Evolutionary conservation across 2,888 invertebrate species (phyloP).

Genomic region (Heliconius aoede): DNA sequence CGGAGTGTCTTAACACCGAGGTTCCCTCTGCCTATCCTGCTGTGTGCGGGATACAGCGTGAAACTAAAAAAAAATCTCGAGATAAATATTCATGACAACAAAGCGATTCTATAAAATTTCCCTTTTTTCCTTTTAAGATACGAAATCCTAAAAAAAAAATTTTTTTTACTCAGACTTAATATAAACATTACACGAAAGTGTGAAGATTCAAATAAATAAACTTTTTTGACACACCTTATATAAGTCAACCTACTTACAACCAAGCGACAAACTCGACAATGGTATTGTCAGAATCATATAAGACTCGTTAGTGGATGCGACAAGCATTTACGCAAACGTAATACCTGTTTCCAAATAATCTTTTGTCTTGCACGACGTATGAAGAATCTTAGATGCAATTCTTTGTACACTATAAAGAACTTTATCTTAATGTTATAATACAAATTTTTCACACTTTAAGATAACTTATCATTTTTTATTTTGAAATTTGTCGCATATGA

Average conservation of each 20-base stretch:
- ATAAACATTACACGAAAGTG: background rate
- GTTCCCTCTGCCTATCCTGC: too few species aligned
- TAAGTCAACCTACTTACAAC: conserved; percentile 18
- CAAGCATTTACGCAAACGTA: conserved; percentile 33
- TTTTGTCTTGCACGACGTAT: conserved; percentile 7
- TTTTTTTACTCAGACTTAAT: too few species aligned
- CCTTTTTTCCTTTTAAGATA: too few species aligned
- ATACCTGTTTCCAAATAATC: conserved; percentile 25
- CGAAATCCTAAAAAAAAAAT: too few species aligned
- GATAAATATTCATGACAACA: too few species aligned
- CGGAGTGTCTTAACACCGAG: too few species aligned
- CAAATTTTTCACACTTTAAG: too few species aligned
- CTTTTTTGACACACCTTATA: background rate
- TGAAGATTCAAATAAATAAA: background rate
- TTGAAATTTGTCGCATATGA: background rate
- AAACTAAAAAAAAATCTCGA: too few species aligned
- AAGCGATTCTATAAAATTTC: too few species aligned
- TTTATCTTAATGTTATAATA: background rate
- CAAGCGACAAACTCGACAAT: conserved; percentile 30
- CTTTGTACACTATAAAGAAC: background rate
- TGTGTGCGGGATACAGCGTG: too few species aligned
- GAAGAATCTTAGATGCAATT: conserved; percentile 12
- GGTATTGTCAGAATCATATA: conserved; percentile 30
- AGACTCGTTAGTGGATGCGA: conserved; percentile 35
- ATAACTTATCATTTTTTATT: background rate